Conservation (phyloP, 2,797 vertebrate genomes). For the Sebastolobus alascanus region DNA sequence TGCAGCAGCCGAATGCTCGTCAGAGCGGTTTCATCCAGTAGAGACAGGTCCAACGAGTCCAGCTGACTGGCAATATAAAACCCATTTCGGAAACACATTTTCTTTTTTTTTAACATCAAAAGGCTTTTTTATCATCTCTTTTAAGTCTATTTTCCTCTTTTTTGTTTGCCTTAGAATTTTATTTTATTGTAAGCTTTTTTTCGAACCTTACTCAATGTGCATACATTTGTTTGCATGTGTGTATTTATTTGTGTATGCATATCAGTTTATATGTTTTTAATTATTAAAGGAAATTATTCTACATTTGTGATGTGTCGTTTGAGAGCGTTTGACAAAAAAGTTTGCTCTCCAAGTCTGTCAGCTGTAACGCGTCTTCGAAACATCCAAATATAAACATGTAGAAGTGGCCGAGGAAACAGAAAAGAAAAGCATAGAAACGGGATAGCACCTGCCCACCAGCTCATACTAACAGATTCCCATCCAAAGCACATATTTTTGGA, state of each 20-base stretch:
- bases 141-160: background rate
- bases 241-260: background rate
- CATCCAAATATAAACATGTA: background rate
- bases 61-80: background rate
- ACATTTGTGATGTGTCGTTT: background rate
- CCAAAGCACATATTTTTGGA: conserved; percentile 17
- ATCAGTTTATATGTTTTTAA: background rate
- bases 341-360: background rate
- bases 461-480: background rate
- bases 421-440: background rate
- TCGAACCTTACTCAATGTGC: background rate
- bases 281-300: background rate
- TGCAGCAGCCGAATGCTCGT: too few species aligned
- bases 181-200: background rate
- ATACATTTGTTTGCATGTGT: background rate
- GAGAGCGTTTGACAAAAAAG: background rate
- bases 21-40: too few species aligned
- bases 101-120: background rate
- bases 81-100: background rate
- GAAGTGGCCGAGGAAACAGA: background rate
- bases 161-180: background rate
- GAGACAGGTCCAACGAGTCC: too few species aligned
- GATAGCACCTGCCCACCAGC: conserved; percentile 5
- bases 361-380: background rate
- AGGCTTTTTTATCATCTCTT: background rate